Percentiles rank a stretch among this genome's conserved stretches.
These are phyloP conservation scores for Drosophila persimilis DNA, from an alignment of 1,140 invertebrate genomes.

Conservation along the genomic window DNA sequence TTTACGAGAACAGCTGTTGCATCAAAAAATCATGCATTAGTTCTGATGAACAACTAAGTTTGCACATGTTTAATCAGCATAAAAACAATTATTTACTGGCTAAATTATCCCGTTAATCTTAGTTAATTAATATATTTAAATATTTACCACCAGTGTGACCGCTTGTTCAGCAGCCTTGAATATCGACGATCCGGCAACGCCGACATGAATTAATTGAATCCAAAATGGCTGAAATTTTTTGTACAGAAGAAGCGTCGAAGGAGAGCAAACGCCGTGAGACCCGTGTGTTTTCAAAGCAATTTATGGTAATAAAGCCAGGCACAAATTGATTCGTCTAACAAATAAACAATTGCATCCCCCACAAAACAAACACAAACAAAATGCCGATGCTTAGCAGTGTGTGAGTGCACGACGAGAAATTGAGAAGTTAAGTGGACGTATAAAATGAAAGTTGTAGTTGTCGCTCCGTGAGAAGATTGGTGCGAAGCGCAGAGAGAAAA, in stretches of 20 bases:
- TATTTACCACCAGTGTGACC: constrained; percentile 12
- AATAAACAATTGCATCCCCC: constrained; percentile 47
- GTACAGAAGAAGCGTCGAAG: constrained; percentile 69
- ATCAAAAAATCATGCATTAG: background rate
- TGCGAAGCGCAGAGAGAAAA: constrained; percentile 60
- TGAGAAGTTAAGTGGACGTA: constrained; percentile 24
- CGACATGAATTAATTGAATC: constrained; percentile 50
- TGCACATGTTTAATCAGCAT: too few relatives aligned
- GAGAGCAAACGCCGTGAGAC: constrained; percentile 69
- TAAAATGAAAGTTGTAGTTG: constrained; percentile 67
- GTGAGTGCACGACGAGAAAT: constrained; percentile 2
- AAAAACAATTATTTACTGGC: too few relatives aligned
- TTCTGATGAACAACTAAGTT: background rate
- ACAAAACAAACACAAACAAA: constrained; percentile 12
- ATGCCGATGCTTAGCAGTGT: constrained; percentile 18
- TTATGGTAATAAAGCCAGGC: constrained; percentile 50
- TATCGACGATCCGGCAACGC: constrained; percentile 16
- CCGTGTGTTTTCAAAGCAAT: constrained; percentile 61
- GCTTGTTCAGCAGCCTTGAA: background rate
- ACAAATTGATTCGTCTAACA: constrained; percentile 28
- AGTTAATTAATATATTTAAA: too few relatives aligned
- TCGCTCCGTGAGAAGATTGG: constrained; percentile 52
- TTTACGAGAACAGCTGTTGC: constrained; percentile 13
- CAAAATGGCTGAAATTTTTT: constrained; percentile 74
- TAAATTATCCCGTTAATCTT: too few relatives aligned